Conservation (phyloP, 1,140 invertebrate species). For the Geopemphigus sp. region DNA sequence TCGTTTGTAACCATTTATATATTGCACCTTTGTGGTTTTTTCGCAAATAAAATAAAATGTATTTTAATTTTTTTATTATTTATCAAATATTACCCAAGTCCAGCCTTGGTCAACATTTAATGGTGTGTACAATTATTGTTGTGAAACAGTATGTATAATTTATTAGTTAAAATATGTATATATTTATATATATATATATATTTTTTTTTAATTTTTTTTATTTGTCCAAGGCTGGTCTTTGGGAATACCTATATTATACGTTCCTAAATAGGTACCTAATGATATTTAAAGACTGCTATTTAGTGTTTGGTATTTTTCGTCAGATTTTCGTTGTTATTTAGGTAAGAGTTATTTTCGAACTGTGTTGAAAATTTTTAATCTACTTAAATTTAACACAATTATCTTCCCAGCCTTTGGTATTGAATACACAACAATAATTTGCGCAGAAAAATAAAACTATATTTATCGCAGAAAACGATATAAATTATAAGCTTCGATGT, state of each 20-base stretch:
- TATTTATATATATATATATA: background rate
- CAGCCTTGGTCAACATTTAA: conserved; percentile 39
- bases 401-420: too few species aligned
- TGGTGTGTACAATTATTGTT: conserved; percentile 12
- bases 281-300: background rate
- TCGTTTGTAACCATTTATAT: conserved; percentile 23
- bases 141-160: conserved; percentile 7
- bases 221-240: conserved; percentile 47
- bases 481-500: too few species aligned
- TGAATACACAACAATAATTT: too few species aligned
- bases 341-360: too few species aligned
- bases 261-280: background rate
- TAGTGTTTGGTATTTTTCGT: too few species aligned
- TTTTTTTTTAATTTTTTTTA: conserved; percentile 7
- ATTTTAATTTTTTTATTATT: conserved; percentile 12
- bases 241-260: conserved; percentile 18
- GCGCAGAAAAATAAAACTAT: too few species aligned
- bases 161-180: too few species aligned
- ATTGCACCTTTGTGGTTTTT: conserved; percentile 38
- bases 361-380: too few species aligned
- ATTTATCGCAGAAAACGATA: too few species aligned
- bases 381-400: too few species aligned
- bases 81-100: conserved; percentile 43
- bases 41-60: conserved; percentile 22
- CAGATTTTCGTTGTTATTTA: too few species aligned